phyloP scores from a whole-genome alignment of 2,113 vertebrate species.

The Gadus chalcogrammus region DNA sequence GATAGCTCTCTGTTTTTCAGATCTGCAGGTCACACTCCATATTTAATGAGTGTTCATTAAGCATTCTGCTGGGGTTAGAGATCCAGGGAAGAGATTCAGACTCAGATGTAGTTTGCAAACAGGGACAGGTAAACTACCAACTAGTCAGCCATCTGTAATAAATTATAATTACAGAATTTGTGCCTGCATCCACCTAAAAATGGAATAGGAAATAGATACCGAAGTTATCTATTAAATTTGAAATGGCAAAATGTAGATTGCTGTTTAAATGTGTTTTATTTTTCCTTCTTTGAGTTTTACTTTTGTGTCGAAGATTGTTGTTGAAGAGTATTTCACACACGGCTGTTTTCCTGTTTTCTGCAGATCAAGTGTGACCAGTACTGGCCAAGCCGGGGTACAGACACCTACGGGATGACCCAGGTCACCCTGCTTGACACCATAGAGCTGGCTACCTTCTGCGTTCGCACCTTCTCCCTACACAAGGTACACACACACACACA shows the following conservation, averaged over 20 bases:
- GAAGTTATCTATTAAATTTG: background rate
- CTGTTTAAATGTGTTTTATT: background rate
- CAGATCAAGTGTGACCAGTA: conserved; percentile 99
- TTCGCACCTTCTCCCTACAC: conserved; percentile 94
- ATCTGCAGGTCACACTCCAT: conserved; percentile 35
- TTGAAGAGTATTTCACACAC: too few relatives aligned
- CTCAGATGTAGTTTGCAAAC: conserved; percentile 26
- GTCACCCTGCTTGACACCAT: conserved; percentile 95
- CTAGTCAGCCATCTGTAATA: background rate
- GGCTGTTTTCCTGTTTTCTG: background rate
- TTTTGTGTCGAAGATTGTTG: too few relatives aligned
- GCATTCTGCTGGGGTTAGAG: conserved; percentile 19
- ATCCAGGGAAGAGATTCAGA: conserved; percentile 7
- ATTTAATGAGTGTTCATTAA: conserved; percentile 62
- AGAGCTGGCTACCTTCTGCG: conserved; percentile 93
- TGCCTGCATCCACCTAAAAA: background rate
- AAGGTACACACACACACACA: conserved; percentile 74
- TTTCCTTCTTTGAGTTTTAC: background rate
- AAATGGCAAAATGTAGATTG: background rate
- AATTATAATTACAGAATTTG: background rate
- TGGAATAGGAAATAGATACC: background rate
- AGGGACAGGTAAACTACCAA: conserved; percentile 5
- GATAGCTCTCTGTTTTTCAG: conserved; percentile 40
- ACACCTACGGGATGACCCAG: conserved; percentile 96
- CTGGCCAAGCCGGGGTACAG: conserved; percentile 91